phyloP scores from a whole-genome alignment of 2,113 vertebrate species.

The Albula goreensis region DNA sequence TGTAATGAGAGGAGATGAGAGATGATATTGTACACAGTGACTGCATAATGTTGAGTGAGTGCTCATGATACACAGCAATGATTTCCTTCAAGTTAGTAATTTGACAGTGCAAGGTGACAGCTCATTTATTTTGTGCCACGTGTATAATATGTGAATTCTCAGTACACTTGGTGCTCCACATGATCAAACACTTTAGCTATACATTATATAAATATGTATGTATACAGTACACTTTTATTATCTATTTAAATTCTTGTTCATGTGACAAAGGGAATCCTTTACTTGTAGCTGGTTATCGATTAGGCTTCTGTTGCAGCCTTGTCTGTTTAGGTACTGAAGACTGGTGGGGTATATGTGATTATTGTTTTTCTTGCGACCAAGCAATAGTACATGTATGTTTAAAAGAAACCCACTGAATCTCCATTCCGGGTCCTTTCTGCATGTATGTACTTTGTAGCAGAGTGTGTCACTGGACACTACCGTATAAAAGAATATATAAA shows the following conservation, averaged over 20 bases:
- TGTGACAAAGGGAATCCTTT: conserved; percentile 2
- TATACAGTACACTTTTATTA: conserved; percentile 7
- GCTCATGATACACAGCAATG: background rate
- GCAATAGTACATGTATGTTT: conserved; percentile 13
- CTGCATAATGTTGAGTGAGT: background rate
- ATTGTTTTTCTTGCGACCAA: conserved; percentile 13
- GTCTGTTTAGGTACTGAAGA: conserved; percentile 1
- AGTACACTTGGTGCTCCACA: background rate
- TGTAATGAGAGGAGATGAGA: background rate
- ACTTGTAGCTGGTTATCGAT: background rate
- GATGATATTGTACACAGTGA: background rate
- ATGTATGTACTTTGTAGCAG: conserved; percentile 21
- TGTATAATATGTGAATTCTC: background rate
- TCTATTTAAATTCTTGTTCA: conserved; percentile 6
- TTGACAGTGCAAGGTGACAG: background rate
- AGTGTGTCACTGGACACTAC: conserved; percentile 14
- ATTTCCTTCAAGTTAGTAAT: background rate
- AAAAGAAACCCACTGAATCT: background rate
- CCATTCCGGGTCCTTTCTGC: conserved; percentile 17
- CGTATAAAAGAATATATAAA: background rate
- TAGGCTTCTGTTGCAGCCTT: background rate
- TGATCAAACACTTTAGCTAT: background rate
- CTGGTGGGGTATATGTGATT: background rate
- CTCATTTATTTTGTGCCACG: background rate
- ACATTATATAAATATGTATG: background rate